These are phyloP conservation scores for Lindbergichthys nudifrons DNA, from an alignment of 2,797 vertebrate genomes.

Conservation along the genomic window DNA sequence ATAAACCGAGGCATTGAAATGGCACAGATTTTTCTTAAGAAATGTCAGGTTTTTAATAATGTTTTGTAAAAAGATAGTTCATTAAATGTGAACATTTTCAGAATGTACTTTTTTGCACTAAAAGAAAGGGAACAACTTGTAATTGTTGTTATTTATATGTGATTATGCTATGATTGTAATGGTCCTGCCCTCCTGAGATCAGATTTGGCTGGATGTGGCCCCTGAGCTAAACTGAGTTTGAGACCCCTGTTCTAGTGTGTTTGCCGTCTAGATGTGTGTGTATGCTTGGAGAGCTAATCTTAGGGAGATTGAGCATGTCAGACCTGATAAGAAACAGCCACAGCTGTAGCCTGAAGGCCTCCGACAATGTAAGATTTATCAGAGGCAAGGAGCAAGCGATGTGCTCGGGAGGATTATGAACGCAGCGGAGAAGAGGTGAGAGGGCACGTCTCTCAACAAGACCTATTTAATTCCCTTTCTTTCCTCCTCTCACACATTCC, in stretches of 20 bases:
- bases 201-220: too few relatives aligned
- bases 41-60: too few relatives aligned
- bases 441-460: slow-evolving; percentile 37
- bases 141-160: too few relatives aligned
- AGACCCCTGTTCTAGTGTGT: slow-evolving; percentile 12
- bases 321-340: slow-evolving; percentile 77
- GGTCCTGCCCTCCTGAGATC: too few relatives aligned
- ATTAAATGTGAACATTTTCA: too few relatives aligned
- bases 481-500: slow-evolving; percentile 34
- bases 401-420: slow-evolving; percentile 53
- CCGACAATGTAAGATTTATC: slow-evolving; percentile 85
- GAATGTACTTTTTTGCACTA: too few relatives aligned
- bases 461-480: slow-evolving; percentile 52
- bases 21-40: too few relatives aligned
- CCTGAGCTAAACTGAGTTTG: too few relatives aligned
- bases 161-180: too few relatives aligned
- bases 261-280: slow-evolving; percentile 56
- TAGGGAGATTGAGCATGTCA: slow-evolving; percentile 82
- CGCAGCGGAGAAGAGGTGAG: slow-evolving; percentile 47
- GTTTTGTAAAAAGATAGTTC: too few relatives aligned
- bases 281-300: slow-evolving; percentile 80
- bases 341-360: slow-evolving; percentile 80
- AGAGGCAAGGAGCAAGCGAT: slow-evolving; percentile 54
- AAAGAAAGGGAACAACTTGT: too few relatives aligned
- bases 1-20: too few relatives aligned